phyloP scores from a whole-genome alignment of 2,113 vertebrate species.

The Crotalus horridus region DNA sequence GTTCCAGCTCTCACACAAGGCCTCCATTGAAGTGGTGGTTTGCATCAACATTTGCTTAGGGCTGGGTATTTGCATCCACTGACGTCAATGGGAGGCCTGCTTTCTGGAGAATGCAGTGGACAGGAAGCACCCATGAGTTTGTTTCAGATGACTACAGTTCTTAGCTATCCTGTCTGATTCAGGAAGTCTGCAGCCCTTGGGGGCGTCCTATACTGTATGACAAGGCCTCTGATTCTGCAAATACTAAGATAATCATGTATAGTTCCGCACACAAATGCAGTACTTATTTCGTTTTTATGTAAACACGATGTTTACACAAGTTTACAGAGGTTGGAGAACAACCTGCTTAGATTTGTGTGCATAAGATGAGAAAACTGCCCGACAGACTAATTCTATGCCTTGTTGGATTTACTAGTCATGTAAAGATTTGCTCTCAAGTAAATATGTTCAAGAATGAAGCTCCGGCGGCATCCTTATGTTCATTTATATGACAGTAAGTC shows the following conservation, averaged over 20 bases:
- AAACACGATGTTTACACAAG: background rate
- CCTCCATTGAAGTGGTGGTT: background rate
- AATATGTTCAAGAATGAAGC: background rate
- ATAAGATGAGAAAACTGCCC: background rate
- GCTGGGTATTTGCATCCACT: background rate
- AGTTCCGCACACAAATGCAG: background rate
- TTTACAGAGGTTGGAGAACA: background rate
- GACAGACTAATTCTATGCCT: background rate
- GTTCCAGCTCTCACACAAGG: background rate
- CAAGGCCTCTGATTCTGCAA: background rate
- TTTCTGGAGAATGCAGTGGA: background rate
- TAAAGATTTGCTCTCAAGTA: background rate
- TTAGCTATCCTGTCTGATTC: background rate
- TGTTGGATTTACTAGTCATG: background rate
- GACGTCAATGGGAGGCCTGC: conserved; percentile 3
- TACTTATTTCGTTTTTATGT: background rate
- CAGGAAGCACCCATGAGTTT: background rate
- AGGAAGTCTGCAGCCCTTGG: background rate
- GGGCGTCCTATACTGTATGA: background rate
- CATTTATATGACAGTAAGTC: background rate
- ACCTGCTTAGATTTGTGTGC: background rate
- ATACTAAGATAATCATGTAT: background rate
- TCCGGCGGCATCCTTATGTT: background rate
- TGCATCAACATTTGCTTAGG: conserved; percentile 27
- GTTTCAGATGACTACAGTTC: background rate